These are phyloP conservation scores for Melipona bicolor DNA, from an alignment of 2,888 invertebrate genomes.

Conservation along the genomic window DNA sequence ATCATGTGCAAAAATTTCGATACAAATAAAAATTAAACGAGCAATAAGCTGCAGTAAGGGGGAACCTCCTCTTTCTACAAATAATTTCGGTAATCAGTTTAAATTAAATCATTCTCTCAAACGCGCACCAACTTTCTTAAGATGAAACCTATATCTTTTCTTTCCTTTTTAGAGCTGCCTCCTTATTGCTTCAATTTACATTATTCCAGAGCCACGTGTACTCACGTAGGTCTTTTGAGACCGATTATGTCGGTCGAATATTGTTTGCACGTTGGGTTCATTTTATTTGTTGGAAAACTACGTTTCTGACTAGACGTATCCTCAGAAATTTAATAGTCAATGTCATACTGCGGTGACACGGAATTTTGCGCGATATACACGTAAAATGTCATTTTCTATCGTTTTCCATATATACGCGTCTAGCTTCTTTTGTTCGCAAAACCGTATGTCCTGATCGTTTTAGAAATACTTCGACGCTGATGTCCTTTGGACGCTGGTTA, in stretches of 20 bases:
- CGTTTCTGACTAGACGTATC: background rate
- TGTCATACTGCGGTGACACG: conserved; percentile 20
- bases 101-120: too few species aligned
- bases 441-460: background rate
- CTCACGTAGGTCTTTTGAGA: conserved; percentile 76
- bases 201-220: background rate
- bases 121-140: background rate
- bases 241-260: conserved; percentile 53
- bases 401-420: background rate
- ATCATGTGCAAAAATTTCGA: background rate
- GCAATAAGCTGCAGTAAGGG: background rate
- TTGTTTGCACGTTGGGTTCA: conserved; percentile 46
- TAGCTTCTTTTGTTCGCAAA: conserved; percentile 43
- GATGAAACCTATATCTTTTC: background rate
- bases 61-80: background rate
- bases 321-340: conserved; percentile 19
- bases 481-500: background rate
- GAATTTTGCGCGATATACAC: conserved; percentile 18
- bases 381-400: conserved; percentile 6
- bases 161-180: background rate
- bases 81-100: background rate
- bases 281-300: background rate
- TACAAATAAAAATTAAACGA: background rate
- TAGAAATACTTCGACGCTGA: background rate
- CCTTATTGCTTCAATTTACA: background rate